phyloP scores from a whole-genome alignment of 2,888 invertebrate species.

The Aelia acuminata region DNA sequence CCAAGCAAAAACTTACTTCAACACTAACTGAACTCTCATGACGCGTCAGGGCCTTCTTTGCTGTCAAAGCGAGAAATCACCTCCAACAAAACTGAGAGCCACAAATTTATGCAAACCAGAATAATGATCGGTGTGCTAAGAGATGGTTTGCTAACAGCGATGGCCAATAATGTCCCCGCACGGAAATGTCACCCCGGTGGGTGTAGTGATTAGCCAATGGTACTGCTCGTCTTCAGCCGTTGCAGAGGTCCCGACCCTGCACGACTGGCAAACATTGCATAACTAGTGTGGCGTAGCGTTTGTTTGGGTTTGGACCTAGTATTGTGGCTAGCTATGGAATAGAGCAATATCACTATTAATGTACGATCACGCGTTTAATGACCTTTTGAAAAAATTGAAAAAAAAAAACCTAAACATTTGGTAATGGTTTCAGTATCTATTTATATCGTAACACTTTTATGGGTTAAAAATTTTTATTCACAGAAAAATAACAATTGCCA shows the following conservation, averaged over 20 bases:
- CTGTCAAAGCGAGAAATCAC: not conserved
- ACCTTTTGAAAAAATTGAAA: no score
- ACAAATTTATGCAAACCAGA: not conserved
- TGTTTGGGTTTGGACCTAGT: not conserved
- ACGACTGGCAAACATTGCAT: not conserved
- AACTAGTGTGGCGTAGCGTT: not conserved
- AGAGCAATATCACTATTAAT: not conserved
- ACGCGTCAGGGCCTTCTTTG: not conserved
- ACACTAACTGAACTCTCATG: not conserved
- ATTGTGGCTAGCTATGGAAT: not conserved
- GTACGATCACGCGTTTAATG: no score
- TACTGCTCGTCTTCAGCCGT: conserved; percentile 35
- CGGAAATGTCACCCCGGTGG: conserved; percentile 25
- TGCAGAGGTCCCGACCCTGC: not conserved
- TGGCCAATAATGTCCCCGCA: conserved; percentile 12
- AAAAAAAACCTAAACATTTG: no score
- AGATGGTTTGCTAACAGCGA: not conserved
- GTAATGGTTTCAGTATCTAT: no score
- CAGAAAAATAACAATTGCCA: no score
- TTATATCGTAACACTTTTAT: no score
- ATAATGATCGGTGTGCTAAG: conserved; percentile 15
- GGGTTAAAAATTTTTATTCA: no score
- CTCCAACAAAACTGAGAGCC: not conserved
- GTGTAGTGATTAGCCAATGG: conserved; percentile 19
- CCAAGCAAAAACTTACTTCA: not conserved